These are phyloP conservation scores for Exocentrus adspersus DNA, from an alignment of 2,888 invertebrate genomes.

Conservation along the genomic window DNA sequence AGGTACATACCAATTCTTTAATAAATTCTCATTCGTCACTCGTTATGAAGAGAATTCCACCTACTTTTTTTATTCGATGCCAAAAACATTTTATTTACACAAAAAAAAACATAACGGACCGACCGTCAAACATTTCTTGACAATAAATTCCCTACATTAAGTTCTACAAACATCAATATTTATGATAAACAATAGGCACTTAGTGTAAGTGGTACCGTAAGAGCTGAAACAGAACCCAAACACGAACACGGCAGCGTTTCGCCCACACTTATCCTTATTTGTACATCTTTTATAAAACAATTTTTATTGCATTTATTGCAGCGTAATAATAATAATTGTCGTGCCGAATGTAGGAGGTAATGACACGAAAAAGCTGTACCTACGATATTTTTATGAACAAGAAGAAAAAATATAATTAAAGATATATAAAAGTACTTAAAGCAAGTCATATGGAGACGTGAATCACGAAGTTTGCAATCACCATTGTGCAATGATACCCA, in stretches of 20 bases:
- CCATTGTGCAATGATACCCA: too few species aligned
- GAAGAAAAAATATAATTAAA: neutral
- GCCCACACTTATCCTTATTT: slow-evolving; percentile 3
- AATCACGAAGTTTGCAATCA: too few species aligned
- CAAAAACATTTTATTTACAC: neutral
- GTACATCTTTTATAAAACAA: neutral
- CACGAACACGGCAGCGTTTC: neutral
- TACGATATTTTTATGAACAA: neutral
- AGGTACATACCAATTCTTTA: too few species aligned
- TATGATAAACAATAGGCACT: slow-evolving; percentile 28
- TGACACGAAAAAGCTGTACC: neutral
- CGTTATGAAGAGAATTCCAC: too few species aligned
- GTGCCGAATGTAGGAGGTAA: slow-evolving; percentile 1
- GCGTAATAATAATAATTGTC: slow-evolving; percentile 1
- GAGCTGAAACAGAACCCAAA: neutral
- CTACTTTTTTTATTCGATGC: too few species aligned
- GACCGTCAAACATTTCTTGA: slow-evolving; percentile 22
- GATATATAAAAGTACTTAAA: neutral
- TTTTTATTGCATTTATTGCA: slow-evolving; percentile 2
- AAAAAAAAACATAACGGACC: slow-evolving; percentile 8
- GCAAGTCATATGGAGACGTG: too few species aligned
- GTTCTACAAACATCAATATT: slow-evolving; percentile 30
- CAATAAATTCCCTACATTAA: slow-evolving; percentile 28
- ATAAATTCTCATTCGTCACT: too few species aligned
- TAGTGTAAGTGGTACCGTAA: neutral